Conservation (phyloP, 2,888 invertebrate species). For the Drosophila borborema region DNA sequence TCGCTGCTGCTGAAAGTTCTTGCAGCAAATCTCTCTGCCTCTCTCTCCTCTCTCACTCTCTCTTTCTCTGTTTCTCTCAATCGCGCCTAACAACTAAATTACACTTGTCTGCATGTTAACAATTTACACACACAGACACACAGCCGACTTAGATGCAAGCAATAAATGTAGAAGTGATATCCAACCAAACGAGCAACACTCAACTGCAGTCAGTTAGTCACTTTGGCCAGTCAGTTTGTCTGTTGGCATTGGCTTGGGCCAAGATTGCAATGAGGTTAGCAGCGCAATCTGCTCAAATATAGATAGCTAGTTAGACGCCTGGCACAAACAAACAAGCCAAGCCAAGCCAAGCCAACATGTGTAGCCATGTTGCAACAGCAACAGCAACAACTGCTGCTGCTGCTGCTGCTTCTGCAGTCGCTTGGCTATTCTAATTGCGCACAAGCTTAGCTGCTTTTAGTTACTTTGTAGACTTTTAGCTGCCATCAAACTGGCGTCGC, state of each 20-base stretch:
- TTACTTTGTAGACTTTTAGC: conserved; percentile 78
- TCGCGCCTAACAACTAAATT: conserved; percentile 75
- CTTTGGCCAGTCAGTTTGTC: conserved; percentile 57
- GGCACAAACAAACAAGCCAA: conserved; percentile 53
- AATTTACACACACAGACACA: conserved; percentile 62
- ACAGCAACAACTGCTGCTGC: conserved; percentile 9
- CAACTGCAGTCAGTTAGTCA: conserved; percentile 56
- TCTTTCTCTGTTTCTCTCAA: neutral
- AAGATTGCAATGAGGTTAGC: conserved; percentile 78
- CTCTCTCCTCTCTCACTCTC: neutral
- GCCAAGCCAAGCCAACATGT: conserved; percentile 58
- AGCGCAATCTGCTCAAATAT: conserved; percentile 81
- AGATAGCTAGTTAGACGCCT: conserved; percentile 78
- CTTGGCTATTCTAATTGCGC: conserved; percentile 76
- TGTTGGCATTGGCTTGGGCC: conserved; percentile 55
- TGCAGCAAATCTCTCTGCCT: conserved; percentile 10
- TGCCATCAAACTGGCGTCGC: conserved; percentile 68
- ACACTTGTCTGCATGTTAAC: conserved; percentile 81
- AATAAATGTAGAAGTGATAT: conserved; percentile 71
- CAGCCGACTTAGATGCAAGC: conserved; percentile 40
- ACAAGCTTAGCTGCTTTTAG: conserved; percentile 81
- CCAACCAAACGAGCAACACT: conserved; percentile 61
- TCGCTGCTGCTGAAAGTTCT: conserved; percentile 51
- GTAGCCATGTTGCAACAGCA: conserved; percentile 72
- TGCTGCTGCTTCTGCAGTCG: conserved; percentile 14